Evolutionary conservation across 1,140 invertebrate species (phyloP), one percentile per base, ranked within the genome.

Genomic region (Triops cancriformis): DNA sequence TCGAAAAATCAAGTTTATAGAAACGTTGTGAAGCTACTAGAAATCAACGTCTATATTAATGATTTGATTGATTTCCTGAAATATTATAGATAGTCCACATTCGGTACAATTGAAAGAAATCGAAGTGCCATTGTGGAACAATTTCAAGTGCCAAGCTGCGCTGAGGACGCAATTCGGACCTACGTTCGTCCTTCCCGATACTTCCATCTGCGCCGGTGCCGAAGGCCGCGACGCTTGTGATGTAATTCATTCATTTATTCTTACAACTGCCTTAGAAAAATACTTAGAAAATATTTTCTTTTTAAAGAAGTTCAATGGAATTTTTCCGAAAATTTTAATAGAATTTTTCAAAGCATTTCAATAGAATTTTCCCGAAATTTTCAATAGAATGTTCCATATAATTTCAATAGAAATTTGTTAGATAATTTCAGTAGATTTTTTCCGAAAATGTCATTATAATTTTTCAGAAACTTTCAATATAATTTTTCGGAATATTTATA

Each of bases 201-300:
- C 84, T 14, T 83, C 87, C 26, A 82, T 89, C 45, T 89, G 88
- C 82, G 88, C 88, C 18, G 88, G 88, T 7, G 85, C 85, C 37
- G 83, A 86, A 76, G 84, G 83, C 27, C 83, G 85, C 26, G 86
- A 87, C 79, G 85, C 85, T 51, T 87, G 86, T 80, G 85, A 86
- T 79, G 85, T 86, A 82, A 84, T 82, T 82, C 72, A 77, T 72
- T 5, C 10, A 78, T 9, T 43, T 64, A 72, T 23, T 23, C 14
- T 64, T 23, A 23, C 10, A 64, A 37, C 2, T 37, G 31, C 7
- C 31, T 37, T 37, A 4, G 2, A 37, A 37, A n/a, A n/a, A n/a
- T n/a, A n/a, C n/a, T n/a, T n/a, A n/a, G n/a, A n/a, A n/a, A n/a
- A n/a, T n/a, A n/a, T n/a, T n/a, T n/a, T n/a, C n/a, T n/a, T n/a